These are phyloP conservation scores for Zosterops borbonicus DNA, from an alignment of 2,113 vertebrate genomes.

Conservation along the genomic window DNA sequence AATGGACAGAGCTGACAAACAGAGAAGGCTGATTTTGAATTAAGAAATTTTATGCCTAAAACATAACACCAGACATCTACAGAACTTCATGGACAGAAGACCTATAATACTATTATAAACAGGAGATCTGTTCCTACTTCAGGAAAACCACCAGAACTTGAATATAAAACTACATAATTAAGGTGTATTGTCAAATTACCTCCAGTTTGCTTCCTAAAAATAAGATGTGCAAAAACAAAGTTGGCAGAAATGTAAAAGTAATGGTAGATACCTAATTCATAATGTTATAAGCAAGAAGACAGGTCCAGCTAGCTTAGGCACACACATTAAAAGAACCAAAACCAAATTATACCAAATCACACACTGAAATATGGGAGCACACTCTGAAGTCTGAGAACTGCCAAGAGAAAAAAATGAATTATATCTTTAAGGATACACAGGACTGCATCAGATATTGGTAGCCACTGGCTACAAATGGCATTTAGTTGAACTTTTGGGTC, in stretches of 20 bases:
- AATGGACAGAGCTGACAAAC: neutral
- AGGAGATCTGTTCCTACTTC: neutral
- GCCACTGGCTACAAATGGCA: slow-evolving; percentile 94
- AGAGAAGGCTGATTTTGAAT: neutral
- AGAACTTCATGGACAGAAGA: neutral
- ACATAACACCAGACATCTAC: neutral
- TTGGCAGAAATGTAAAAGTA: neutral
- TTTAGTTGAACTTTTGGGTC: slow-evolving; percentile 93
- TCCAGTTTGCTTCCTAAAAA: neutral
- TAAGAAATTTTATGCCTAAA: neutral
- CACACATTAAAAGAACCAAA: neutral
- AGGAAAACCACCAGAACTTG: neutral
- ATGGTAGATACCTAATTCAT: neutral
- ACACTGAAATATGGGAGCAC: neutral
- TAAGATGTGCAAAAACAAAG: neutral
- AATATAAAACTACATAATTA: neutral
- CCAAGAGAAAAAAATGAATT: neutral
- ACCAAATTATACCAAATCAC: neutral
- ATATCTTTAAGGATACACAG: slow-evolving; percentile 86
- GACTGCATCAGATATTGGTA: slow-evolving; percentile 89
- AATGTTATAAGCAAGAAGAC: neutral
- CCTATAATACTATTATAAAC: neutral
- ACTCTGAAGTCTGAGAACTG: neutral
- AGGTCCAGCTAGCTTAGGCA: neutral
- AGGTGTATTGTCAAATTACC: neutral